Evolutionary conservation across 2,113 vertebrate genomes (phyloP), one percentile per base, ranked within the genome.

Genomic region (Furnarius figulus): DNA sequence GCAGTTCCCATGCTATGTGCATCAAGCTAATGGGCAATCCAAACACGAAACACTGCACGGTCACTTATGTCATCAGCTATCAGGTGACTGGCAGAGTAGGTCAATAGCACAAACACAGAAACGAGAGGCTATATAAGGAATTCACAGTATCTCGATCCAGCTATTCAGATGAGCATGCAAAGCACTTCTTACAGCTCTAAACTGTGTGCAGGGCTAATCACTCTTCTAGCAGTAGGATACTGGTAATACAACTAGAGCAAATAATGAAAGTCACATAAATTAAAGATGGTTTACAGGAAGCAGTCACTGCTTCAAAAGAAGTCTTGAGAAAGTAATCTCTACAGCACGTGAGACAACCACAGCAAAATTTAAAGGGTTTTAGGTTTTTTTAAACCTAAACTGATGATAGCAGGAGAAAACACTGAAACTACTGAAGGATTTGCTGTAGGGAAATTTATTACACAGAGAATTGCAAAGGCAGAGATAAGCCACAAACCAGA

Each of bases 101-200:
- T 96, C 87, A 95, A 86, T 18, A 75, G 76, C 89, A 93, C 91
- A 94, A 70, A 68, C 27, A 94, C 30, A 92, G 89, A 66, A 83
- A 58, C 4, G 31, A 70, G 39, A 87, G 59, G 46, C 58, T 68
- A n/a, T 23, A 73, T 3, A 27, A 83, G 81, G 79, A 74, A 63
- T 92, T 88, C n/a, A 80, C 62, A 83, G 84, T 39, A 37, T 15
- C 52, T 6, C 19, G 5, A 77, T 42, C 75, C 82, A 86, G 59
- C 85, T 86, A 65, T 42, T 81, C 70, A 49, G 74, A 66, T 2
- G 3, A 53, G 23, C 67, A 67, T 2, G 31, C 59, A 86, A 44
- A 58, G 42, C 55, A 63, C 53, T 68, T 74, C 27, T 14, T 65
- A 37, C 55, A 44, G 59, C 4, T 63, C 21, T 74, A 67, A 93